Evolutionary conservation across 2,888 invertebrate species (phyloP).

Genomic region (Leptodirus hochenwartii): DNA sequence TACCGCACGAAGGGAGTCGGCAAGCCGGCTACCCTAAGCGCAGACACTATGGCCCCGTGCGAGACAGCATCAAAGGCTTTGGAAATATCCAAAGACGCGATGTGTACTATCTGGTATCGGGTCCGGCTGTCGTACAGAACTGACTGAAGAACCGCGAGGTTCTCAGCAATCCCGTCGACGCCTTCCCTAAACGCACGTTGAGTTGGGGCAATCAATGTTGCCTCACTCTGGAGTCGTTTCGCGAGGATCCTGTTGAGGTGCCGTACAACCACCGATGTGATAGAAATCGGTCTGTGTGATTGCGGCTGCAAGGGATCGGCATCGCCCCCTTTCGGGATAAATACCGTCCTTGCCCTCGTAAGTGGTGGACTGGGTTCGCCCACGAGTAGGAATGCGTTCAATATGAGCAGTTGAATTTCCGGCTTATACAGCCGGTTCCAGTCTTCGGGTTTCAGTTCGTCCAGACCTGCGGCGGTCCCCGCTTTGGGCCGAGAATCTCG

Average conservation of each 20-base stretch:
- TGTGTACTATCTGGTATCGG: background rate
- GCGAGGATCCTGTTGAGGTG: slow-evolving; percentile 17
- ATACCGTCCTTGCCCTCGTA: slow-evolving; percentile 13
- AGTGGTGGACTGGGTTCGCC: no score
- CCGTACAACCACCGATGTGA: slow-evolving; percentile 15
- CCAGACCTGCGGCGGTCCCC: no score
- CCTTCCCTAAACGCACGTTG: slow-evolving; percentile 13
- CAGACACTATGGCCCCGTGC: background rate
- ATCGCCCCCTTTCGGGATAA: slow-evolving; percentile 15
- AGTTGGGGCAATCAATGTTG: slow-evolving; percentile 4
- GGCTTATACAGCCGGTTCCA: no score
- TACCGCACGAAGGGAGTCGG: background rate
- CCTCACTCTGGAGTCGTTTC: slow-evolving; percentile 5
- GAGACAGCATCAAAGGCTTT: background rate
- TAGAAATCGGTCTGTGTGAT: slow-evolving; percentile 16
- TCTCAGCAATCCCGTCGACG: slow-evolving; percentile 18
- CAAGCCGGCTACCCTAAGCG: background rate
- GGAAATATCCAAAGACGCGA: background rate
- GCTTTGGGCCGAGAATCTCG: no score
- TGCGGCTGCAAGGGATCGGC: slow-evolving; percentile 14
- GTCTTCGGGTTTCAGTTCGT: no score
- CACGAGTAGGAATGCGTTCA: no score
- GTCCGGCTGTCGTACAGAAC: background rate
- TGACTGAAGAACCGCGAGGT: slow-evolving; percentile 7
- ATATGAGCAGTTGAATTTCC: no score